Conservation (phyloP, 1,140 invertebrate species). For the Tribolium madens region DNA sequence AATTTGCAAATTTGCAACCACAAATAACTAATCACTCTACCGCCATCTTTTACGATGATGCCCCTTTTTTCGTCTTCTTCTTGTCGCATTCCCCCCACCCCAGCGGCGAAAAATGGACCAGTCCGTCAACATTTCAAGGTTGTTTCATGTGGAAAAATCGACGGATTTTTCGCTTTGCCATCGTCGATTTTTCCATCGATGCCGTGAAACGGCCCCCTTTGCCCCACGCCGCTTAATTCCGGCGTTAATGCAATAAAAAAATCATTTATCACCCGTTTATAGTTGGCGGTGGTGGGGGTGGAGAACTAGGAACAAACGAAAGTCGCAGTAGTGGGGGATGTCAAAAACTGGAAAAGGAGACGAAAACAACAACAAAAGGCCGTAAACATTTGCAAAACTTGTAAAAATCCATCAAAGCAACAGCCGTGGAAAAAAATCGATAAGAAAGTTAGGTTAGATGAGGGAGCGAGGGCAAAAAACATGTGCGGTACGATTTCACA, state of each 20-base stretch:
- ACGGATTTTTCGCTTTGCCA: constrained; percentile 3
- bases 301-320: constrained; percentile 48
- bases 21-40: constrained; percentile 58
- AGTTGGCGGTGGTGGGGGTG: constrained; percentile 44
- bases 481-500: background rate
- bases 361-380: constrained; percentile 38
- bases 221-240: background rate
- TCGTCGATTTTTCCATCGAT: background rate
- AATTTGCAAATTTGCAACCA: constrained; percentile 64
- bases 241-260: constrained; percentile 35
- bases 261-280: constrained; percentile 38
- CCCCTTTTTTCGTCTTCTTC: constrained; percentile 59
- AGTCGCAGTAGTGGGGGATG: constrained; percentile 49
- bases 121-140: constrained; percentile 49
- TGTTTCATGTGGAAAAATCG: constrained; percentile 8
- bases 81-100: constrained; percentile 56
- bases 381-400: background rate
- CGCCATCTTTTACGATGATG: constrained; percentile 64
- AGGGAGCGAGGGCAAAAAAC: background rate
- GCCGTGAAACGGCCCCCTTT: background rate
- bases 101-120: constrained; percentile 59
- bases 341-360: constrained; percentile 48
- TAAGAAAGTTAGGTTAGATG: constrained; percentile 65
- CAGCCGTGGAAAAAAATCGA: constrained; percentile 60
- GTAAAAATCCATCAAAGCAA: background rate